Evolutionary conservation across 2,113 vertebrate genomes (phyloP).

Genomic region (Neotragus moschatus): DNA sequence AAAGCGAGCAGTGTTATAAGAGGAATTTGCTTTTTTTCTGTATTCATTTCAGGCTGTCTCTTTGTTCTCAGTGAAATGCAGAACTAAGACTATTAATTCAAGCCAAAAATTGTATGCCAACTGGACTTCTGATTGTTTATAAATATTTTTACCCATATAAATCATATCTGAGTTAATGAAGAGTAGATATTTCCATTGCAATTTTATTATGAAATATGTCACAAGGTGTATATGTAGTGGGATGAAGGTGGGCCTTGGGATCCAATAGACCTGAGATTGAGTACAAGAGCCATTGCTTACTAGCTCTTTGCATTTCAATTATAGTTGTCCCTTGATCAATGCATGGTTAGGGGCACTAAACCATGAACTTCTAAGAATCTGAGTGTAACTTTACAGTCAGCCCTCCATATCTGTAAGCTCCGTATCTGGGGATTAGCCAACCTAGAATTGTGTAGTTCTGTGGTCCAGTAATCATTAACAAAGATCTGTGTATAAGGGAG

Average conservation of each 20-base stretch:
- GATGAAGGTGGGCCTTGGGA: background rate
- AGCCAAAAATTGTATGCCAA: background rate
- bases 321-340: background rate
- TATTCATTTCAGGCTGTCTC: background rate
- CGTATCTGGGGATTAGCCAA: background rate
- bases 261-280: background rate
- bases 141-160: background rate
- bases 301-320: background rate
- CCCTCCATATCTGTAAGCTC: background rate
- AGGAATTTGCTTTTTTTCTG: background rate
- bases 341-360: background rate
- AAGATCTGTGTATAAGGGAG: background rate
- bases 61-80: background rate
- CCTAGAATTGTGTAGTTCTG: background rate
- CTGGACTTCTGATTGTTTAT: background rate
- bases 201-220: slow-evolving; percentile 14
- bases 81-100: background rate
- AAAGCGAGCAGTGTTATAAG: background rate
- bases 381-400: background rate
- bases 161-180: slow-evolving; percentile 18
- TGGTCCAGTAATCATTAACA: background rate
- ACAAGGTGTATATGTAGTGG: background rate
- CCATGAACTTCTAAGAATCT: background rate
- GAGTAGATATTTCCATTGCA: background rate
- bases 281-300: background rate